Evolutionary conservation across 2,888 invertebrate genomes (phyloP), one percentile per base, ranked within the genome.

Genomic region (Synanthedon myopaeformis): DNA sequence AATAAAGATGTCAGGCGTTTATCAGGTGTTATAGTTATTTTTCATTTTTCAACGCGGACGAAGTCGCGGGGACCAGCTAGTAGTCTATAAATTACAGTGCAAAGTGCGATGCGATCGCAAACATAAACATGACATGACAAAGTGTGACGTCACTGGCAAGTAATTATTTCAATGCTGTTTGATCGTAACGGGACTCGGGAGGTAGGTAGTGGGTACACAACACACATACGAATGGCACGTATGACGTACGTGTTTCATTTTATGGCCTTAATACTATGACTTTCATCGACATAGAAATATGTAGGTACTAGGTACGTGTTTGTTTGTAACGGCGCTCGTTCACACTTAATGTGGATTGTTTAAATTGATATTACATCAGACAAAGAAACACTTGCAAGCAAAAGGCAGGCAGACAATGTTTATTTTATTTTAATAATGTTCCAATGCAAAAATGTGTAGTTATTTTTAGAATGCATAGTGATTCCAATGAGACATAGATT

Each of bases 111-210:
- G 35, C 10, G 35, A 45, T 13, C 45, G n/a, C 41, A 52, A 13
- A 52, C 53, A 51, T 51, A 49, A 54, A 56, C 53, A 53, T 53
- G 55, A 56, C 56, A 55, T 51, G 51, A 54, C 54, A 53, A 54
- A 56, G 53, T 56, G 54, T 52, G 54, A 53, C 56, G 54, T 55
- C 53, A 54, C 52, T 55, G 53, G 53, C n/a, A 13, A 13, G 13
- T 45, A 45, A 45, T 45, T n/a, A 14, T 45, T 45, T 45, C 13
- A n/a, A 13, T 45, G 45, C 13, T 45, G 45, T 13, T 45, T 45
- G 45, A 45, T 14, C 6, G 45, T 45, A 45, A n/a, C 14, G 45
- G n/a, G n/a, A n/a, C n/a, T n/a, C n/a, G n/a, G 13, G 45, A 45
- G 12, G 45, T n/a, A 45, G 45, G 11, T 6, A 45, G 45, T 13